These are phyloP conservation scores for Aphelenchoides fujianensis DNA, from an alignment of 1,140 invertebrate species.

Conservation along the genomic window DNA sequence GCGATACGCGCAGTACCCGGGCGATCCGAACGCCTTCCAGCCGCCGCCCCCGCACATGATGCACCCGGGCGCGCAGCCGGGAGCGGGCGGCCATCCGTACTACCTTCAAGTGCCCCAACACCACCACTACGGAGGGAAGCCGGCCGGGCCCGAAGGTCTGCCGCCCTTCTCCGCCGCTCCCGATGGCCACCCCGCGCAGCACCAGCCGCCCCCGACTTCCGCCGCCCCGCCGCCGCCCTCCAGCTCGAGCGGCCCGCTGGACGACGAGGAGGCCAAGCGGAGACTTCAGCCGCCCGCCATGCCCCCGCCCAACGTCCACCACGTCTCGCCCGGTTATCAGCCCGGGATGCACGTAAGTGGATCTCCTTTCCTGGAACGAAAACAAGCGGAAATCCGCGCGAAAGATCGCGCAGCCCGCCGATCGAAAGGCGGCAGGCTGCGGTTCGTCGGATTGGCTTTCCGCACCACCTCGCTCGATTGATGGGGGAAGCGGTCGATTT, in stretches of 20 bases:
- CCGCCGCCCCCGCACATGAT: neutral
- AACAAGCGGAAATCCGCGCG: neutral
- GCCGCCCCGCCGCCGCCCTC: neutral
- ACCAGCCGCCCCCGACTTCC: conserved; percentile 4
- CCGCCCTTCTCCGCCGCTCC: neutral
- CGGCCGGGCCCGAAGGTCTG: neutral
- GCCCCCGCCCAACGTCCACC: neutral
- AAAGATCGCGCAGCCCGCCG: neutral
- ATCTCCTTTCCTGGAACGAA: neutral
- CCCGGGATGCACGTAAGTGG: conserved; percentile 5
- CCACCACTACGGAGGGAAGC: no score
- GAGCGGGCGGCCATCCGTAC: conserved; percentile 13
- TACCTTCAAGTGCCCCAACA: conserved; percentile 18
- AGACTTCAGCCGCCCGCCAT: neutral
- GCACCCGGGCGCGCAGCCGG: neutral
- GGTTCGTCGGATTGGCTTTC: neutral
- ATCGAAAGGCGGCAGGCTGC: neutral
- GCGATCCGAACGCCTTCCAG: neutral
- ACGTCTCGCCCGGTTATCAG: conserved; percentile 10
- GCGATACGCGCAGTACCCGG: neutral
- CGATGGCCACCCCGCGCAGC: no score
- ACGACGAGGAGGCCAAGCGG: conserved; percentile 4
- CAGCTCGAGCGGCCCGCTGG: neutral
- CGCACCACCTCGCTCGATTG: neutral
- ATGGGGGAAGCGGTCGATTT: no score